phyloP scores from a whole-genome alignment of 2,888 invertebrate species.

The Lysandra bellargus region DNA sequence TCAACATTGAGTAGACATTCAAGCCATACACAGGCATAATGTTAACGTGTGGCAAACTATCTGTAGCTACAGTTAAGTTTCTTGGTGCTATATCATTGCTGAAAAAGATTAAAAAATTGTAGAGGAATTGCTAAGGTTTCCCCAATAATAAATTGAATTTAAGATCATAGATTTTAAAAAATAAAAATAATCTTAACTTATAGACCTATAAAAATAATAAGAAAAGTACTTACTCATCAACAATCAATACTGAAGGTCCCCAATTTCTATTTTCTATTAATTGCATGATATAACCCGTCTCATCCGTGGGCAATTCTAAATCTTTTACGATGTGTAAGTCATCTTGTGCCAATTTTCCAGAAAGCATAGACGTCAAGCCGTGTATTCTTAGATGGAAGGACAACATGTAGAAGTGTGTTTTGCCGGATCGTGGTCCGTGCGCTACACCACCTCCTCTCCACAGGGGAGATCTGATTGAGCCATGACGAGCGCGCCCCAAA shows the following conservation, averaged over 20 bases:
- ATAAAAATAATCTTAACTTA: background rate
- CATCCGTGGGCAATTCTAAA: conserved; percentile 91
- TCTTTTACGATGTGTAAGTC: conserved; percentile 95
- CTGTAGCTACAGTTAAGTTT: conserved; percentile 92
- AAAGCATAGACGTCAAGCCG: conserved; percentile 91
- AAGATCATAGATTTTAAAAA: no score
- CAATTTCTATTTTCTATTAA: conserved; percentile 92
- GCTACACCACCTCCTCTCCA: conserved; percentile 91
- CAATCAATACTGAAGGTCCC: conserved; percentile 97
- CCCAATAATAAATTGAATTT: background rate
- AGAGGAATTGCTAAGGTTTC: background rate
- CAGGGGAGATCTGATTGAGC: conserved; percentile 94
- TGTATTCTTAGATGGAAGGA: conserved; percentile 87
- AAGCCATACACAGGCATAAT: conserved; percentile 97
- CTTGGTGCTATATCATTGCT: conserved; percentile 92
- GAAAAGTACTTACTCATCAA: conserved; percentile 88
- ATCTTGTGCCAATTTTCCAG: conserved; percentile 96
- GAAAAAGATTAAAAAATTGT: conserved; percentile 55
- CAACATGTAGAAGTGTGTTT: conserved; percentile 95
- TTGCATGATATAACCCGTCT: conserved; percentile 88
- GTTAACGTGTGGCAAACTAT: conserved; percentile 89
- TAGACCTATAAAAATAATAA: background rate
- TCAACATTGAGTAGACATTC: conserved; percentile 98
- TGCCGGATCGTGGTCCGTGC: conserved; percentile 96
- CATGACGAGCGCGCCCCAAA: conserved; percentile 92